Evolutionary conservation across 2,113 vertebrate species (phyloP), one percentile per base, ranked within the genome.

Genomic region (Trinectes maculatus): DNA sequence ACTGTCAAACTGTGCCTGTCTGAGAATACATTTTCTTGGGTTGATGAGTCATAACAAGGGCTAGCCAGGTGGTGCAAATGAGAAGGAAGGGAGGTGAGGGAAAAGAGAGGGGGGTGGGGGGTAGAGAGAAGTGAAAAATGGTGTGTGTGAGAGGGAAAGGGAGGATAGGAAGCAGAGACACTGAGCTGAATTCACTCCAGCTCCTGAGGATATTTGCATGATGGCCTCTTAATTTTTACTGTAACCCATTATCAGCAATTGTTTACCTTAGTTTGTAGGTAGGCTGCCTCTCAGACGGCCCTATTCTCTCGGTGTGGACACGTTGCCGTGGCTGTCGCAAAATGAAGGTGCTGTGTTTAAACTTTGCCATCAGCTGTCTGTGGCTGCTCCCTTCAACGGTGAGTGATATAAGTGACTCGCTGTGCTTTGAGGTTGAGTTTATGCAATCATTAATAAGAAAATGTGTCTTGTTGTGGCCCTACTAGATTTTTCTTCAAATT

Each of bases 351-450:
- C 46, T 82, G 43, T 80, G 74, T 72, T 58, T 87, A 77, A 88
- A 88, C 87, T 87, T 90, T 87, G 74, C 74, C 71, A 67, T 89
- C 79, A 83, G 61, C 79, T 89, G 87, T 70, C 75, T 91, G 79
- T 88, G 86, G 59, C 81, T 91, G 33, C 83, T 91, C 34, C 77
- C 77, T 6, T 57, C 75, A 57, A 66, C 81, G 76, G 89, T 90
- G 75, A 89, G 88, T 90, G 53, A 21, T 33, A 52, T 16, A 21
- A 22, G 33, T n/a, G 6, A 42, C 22, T 16, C 12, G 11, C 12
- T 31, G 5, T 39, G 12, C 26, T 68, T 21, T 52, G 54, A 64
- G 66, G 24, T 64, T 12, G 37, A 53, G n/a, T 8, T 7, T 19
- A 24, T 31, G 34, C 26, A 58, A 21, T 74, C 28, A 3, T 26